Base-by-base conservation (phyloP, 2,113 vertebrate species). In the Cryptotis parvus region DNA sequence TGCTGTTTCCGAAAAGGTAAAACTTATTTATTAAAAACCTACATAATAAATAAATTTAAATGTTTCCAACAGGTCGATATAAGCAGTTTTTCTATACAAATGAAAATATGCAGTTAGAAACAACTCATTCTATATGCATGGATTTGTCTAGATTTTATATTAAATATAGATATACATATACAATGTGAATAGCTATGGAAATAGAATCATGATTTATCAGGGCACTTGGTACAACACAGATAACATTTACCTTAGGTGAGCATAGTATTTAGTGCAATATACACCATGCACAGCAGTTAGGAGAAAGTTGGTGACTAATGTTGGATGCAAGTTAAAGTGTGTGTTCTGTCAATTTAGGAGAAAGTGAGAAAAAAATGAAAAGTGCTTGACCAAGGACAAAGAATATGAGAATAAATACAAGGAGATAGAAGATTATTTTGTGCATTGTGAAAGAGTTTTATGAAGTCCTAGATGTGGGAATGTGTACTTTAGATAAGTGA, bases 1-100 rank as follows among this genome's bases (percentile, higher is more conserved):
- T 39, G 3, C 16, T 29, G 58, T 84, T 86, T 86, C 22, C 15
- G 69, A 55, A 75, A 49, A 2, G 66, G 7, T 33, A 75, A 63
- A 66, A 74, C 2, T 78, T 78, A 4, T 69, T 68, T 33, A 2
- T 73, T 91, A 61, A 39, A 87, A 72, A 90, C 7, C 11, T 16
- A 73, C 84, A 52, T 9, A 18, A 29, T 26, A 79, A 65, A 41
- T 20, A 92, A 58, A 78, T 35, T 69, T 3, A 69, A 94, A 85
- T 74, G 16, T 63, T 18, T 81, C 9, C 4, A 41, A 78, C 3
- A 68, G 27, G 33, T 22, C 4, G 33, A 78, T 16, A 70, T 9
- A 81, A 69, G 14, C 16, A 87, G 58, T 37, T 49, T 49, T 2
- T 70, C 12, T n/a, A 94, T 74, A 82, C 27, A 58, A 80, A 77